These are phyloP conservation scores for Terrapene triunguis DNA, from an alignment of 2,113 vertebrate species.

Conservation along the genomic window DNA sequence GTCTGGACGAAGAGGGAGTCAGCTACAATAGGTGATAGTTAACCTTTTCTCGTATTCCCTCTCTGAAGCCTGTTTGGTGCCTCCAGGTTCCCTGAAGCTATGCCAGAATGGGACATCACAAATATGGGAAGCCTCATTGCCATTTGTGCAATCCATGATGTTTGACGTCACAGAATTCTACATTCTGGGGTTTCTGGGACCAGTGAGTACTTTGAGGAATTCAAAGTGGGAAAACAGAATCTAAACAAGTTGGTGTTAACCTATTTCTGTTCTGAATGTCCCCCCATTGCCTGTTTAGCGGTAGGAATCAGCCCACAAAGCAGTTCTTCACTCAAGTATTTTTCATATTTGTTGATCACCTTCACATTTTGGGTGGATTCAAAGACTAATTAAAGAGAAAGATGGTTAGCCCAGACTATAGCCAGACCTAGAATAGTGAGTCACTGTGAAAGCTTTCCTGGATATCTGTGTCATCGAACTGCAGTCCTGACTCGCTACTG, in stretches of 20 bases:
- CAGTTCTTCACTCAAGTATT: background rate
- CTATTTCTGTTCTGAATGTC: background rate
- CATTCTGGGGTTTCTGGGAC: background rate
- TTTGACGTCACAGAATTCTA: background rate
- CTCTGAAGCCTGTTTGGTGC: background rate
- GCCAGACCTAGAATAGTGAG: background rate
- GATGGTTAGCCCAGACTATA: background rate
- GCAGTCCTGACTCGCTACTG: background rate
- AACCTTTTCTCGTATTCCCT: background rate
- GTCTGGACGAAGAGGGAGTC: background rate
- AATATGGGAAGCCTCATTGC: background rate
- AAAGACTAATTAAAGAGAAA: constrained; percentile 8
- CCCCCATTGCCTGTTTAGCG: background rate
- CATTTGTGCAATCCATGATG: background rate
- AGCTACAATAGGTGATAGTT: accelerated
- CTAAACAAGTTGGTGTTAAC: background rate
- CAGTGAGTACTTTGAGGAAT: background rate
- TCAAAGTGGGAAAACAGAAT: background rate
- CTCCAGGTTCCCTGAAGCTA: background rate
- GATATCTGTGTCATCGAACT: background rate
- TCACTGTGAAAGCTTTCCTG: background rate
- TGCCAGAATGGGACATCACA: background rate
- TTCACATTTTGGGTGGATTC: background rate
- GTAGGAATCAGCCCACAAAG: background rate
- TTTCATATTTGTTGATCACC: background rate